phyloP scores from a whole-genome alignment of 1,140 invertebrate genomes.

The Penaeus chinensis region DNA sequence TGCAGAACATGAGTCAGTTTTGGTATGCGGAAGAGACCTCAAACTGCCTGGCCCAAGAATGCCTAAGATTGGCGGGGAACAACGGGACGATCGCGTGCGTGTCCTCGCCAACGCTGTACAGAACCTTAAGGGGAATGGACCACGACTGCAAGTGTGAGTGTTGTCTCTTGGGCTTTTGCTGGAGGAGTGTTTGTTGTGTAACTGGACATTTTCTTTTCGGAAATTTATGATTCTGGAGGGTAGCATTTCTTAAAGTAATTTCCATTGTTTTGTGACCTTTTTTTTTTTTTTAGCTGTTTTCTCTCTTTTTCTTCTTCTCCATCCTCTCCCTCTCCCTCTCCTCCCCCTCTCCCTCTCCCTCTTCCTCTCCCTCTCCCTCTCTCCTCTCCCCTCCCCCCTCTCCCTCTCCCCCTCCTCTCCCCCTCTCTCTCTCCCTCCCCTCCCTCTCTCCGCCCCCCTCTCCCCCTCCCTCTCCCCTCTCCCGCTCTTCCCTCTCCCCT shows the following conservation, averaged over 20 bases:
- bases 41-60: slow-evolving; percentile 76
- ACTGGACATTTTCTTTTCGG: no score
- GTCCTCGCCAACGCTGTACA: slow-evolving; percentile 89
- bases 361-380: no score
- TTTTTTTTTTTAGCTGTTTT: no score
- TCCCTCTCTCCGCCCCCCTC: no score
- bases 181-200: slow-evolving; percentile 70
- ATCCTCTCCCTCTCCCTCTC: no score
- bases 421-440: no score
- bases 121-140: slow-evolving; percentile 69
- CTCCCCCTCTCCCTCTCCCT: no score
- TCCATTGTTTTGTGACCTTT: no score
- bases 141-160: slow-evolving; percentile 71
- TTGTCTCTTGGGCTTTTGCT: slow-evolving; percentile 68
- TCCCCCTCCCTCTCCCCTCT: slow-evolving; percentile 66
- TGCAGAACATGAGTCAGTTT: slow-evolving; percentile 96
- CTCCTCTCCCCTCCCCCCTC: no score
- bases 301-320: slow-evolving; percentile 73
- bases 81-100: slow-evolving; percentile 83
- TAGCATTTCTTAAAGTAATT: no score
- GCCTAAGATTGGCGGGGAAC: slow-evolving; percentile 70
- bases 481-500: slow-evolving; percentile 72
- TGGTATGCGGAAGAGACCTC: slow-evolving; percentile 91
- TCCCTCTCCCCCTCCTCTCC: background rate
- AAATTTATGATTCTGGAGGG: no score